phyloP scores from a whole-genome alignment of 2,888 invertebrate species.

The Trichogramma dendrolimi region DNA sequence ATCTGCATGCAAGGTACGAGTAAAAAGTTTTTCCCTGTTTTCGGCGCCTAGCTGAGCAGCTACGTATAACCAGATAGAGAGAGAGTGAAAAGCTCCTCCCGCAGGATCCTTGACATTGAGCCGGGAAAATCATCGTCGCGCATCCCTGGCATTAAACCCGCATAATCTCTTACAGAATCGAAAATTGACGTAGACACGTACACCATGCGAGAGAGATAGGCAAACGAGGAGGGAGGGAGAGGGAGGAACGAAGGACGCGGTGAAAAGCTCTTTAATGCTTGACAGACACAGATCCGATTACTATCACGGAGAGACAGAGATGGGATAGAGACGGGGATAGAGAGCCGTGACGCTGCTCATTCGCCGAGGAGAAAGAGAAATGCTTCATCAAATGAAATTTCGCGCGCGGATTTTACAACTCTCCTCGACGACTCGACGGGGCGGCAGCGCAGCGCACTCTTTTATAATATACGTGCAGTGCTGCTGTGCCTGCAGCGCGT shows the following conservation, averaged over 20 bases:
- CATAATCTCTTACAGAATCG: background rate
- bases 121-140: constrained; percentile 3
- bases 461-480: background rate
- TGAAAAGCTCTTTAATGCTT: constrained; percentile 25
- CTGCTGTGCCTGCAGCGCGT: no score
- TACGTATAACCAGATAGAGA: background rate
- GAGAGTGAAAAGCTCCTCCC: background rate
- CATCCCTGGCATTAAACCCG: no score
- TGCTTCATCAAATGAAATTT: constrained; percentile 25
- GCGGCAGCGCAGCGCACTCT: background rate
- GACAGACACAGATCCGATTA: constrained; percentile 46
- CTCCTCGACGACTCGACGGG: background rate
- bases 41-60: no score
- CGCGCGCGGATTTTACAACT: constrained; percentile 19
- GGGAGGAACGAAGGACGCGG: background rate
- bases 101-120: background rate
- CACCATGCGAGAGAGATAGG: background rate
- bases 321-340: constrained; percentile 22
- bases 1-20: constrained; percentile 74
- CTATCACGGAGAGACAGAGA: constrained; percentile 38
- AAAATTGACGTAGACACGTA: constrained; percentile 5
- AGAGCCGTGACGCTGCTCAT: constrained; percentile 29
- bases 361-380: constrained; percentile 15
- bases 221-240: constrained; percentile 6
- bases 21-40: no score